A percentile compares a stretch with the other conserved stretches of the same genome.
Evolutionary conservation across 2,113 vertebrate species (phyloP).

Genomic region (Rhea americana): DNA sequence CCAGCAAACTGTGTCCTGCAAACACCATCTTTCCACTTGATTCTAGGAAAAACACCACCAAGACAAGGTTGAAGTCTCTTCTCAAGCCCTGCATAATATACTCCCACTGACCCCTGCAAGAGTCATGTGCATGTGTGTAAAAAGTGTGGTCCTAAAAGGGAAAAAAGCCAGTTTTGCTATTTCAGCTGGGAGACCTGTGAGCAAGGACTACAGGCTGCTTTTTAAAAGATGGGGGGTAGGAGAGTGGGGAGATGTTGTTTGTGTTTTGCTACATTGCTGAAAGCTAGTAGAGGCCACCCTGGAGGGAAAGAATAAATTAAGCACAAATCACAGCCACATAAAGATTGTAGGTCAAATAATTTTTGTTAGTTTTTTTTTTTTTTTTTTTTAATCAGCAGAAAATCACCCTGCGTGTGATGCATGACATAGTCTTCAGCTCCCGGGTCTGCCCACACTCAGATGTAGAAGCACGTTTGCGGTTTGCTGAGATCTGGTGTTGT

Average conservation of each 20-base stretch:
- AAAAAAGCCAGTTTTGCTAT: neutral
- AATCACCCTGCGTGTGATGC: neutral
- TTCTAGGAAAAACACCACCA: neutral
- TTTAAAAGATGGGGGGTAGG: neutral
- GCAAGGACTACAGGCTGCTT: neutral
- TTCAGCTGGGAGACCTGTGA: neutral
- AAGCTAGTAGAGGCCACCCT: neutral
- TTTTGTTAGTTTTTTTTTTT: too few species aligned
- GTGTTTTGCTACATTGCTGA: neutral
- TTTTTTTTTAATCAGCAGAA: neutral
- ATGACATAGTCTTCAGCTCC: neutral
- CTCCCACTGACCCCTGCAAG: neutral
- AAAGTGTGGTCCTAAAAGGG: neutral
- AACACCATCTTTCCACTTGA: neutral
- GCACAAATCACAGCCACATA: neutral
- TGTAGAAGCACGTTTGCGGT: slow-evolving; percentile 14
- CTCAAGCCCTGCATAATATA: neutral
- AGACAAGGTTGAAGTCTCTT: neutral
- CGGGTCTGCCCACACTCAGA: slow-evolving; percentile 17
- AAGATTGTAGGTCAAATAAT: neutral
- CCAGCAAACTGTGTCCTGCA: neutral
- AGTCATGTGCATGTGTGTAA: neutral
- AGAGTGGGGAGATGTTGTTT: neutral
- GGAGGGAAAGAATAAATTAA: neutral
- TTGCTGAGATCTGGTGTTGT: slow-evolving; percentile 3